A percentile compares a stretch with the other conserved stretches of the same genome.
These are phyloP conservation scores for Ormia ochracea DNA, from an alignment of 2,888 invertebrate genomes.

Conservation along the genomic window DNA sequence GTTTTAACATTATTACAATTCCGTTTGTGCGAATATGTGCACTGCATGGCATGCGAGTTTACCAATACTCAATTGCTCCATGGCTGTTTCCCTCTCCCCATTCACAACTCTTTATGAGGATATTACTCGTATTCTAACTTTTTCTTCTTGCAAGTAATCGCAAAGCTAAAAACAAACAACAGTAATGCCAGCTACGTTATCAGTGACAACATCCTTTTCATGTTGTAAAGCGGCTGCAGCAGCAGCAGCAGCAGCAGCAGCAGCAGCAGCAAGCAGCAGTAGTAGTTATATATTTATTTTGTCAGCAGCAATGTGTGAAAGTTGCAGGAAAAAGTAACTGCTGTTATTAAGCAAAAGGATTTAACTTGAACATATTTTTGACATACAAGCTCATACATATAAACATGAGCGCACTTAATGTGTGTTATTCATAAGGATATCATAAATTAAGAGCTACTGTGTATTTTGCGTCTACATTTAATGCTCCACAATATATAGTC, in stretches of 20 bases:
- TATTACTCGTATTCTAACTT: not conserved
- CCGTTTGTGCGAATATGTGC: conserved; percentile 3
- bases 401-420: not conserved
- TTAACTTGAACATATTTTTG: conserved; percentile 18
- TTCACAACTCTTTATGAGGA: not conserved
- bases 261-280: not conserved
- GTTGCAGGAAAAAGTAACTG: conserved; percentile 38
- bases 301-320: conserved; percentile 2
- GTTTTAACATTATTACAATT: conserved; percentile 46
- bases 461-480: conserved; percentile 2
- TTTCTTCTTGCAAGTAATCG: not conserved
- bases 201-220: conserved; percentile 60
- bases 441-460: conserved; percentile 59
- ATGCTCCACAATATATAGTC: not conserved
- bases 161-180: conserved; percentile 31
- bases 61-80: not conserved
- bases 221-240: conserved; percentile 31
- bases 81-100: not conserved
- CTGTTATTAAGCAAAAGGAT: conserved; percentile 39
- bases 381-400: not conserved
- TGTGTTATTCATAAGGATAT: conserved; percentile 36
- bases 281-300: conserved; percentile 3
- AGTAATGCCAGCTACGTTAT: conserved; percentile 58
- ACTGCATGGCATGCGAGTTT: not conserved
- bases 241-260: not conserved